phyloP scores from a whole-genome alignment of 2,797 vertebrate genomes.

The Hydrocynus forskahlii region DNA sequence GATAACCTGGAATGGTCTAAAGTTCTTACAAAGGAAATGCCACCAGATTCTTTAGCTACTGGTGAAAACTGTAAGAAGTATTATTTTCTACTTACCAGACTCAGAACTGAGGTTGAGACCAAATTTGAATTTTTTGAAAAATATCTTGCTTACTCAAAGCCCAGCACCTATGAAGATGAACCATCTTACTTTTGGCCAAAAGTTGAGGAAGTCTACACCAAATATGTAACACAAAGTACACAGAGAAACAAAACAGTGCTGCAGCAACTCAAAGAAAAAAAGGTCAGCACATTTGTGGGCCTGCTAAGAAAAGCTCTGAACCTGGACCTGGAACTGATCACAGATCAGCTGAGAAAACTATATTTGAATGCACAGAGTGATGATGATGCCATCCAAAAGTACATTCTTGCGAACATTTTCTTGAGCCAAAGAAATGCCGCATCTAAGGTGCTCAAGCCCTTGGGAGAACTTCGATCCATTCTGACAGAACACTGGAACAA shows the following conservation, averaged over 20 bases:
- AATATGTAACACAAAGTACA: neutral
- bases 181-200: neutral
- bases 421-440: neutral
- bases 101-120: slow-evolving; percentile 16
- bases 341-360: neutral
- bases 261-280: neutral
- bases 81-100: neutral
- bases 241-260: neutral
- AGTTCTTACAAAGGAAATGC: slow-evolving; percentile 24
- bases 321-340: slow-evolving; percentile 6
- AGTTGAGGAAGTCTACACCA: neutral
- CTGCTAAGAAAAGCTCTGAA: neutral
- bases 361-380: neutral
- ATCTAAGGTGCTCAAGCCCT: neutral
- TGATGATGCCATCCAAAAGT: slow-evolving; percentile 28
- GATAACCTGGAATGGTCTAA: neutral
- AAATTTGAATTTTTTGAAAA: slow-evolving; percentile 43
- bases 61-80: neutral
- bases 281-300: slow-evolving; percentile 34
- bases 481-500: neutral
- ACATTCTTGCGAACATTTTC: slow-evolving; percentile 25
- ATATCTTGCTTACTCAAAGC: slow-evolving; percentile 45
- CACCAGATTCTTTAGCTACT: neutral
- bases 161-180: neutral
- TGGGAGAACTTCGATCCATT: slow-evolving; percentile 10